phyloP scores from a whole-genome alignment of 2,888 invertebrate species.

The Synergus japonicus region DNA sequence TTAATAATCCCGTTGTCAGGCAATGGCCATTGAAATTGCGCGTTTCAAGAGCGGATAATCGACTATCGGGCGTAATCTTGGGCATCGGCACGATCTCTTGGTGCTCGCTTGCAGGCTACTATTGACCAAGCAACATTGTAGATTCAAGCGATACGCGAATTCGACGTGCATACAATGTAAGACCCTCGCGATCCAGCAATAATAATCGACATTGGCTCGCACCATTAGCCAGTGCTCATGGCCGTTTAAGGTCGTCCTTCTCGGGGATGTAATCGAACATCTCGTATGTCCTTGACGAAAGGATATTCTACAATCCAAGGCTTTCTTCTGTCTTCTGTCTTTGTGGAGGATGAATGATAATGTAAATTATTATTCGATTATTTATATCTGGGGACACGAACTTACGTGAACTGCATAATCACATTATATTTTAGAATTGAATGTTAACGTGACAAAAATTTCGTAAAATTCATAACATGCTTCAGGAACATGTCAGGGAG shows the following conservation, averaged over 20 bases:
- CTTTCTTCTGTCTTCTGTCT: background rate
- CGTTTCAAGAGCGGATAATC: constrained; percentile 61
- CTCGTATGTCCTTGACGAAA: constrained; percentile 24
- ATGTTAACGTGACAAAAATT: too few relatives aligned
- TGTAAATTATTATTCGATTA: background rate
- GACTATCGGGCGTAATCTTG: constrained; percentile 62
- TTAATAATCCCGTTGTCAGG: constrained; percentile 69
- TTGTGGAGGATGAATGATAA: background rate
- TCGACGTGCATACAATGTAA: constrained; percentile 38
- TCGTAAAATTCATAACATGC: too few relatives aligned
- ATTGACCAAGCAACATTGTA: constrained; percentile 41
- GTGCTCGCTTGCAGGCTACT: constrained; percentile 30
- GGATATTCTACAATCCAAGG: background rate
- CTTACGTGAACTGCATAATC: too few relatives aligned
- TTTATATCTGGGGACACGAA: background rate
- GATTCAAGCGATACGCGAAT: constrained; percentile 39
- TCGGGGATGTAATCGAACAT: constrained; percentile 30
- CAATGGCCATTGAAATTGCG: constrained; percentile 65
- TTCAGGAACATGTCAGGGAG: too few relatives aligned
- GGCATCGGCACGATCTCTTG: constrained; percentile 50
- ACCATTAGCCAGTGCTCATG: constrained; percentile 34
- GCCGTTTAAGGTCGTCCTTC: constrained; percentile 37
- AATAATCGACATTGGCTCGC: constrained; percentile 40
- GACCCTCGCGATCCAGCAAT: constrained; percentile 16
- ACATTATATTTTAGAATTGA: too few relatives aligned